Conservation (phyloP, 2,888 invertebrate species). For the Cryptus viduatorius region DNA sequence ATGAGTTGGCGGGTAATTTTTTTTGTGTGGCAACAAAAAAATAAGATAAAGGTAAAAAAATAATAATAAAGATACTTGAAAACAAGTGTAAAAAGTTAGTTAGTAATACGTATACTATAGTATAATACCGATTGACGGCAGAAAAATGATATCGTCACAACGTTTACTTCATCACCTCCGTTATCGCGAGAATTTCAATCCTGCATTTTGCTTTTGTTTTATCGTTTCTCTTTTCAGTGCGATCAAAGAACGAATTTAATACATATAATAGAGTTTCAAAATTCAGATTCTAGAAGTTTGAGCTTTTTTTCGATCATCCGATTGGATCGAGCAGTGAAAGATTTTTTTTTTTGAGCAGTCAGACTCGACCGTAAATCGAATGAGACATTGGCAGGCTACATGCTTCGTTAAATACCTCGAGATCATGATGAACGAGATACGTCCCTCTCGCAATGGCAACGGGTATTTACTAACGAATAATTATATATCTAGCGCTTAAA, state of each 20-base stretch:
- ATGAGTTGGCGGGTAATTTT: conserved; percentile 16
- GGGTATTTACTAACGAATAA: conserved; percentile 59
- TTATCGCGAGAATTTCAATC: conserved; percentile 14
- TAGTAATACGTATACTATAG: conserved; percentile 27
- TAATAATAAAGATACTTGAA: conserved; percentile 23
- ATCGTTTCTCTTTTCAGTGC: neutral
- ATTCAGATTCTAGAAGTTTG: conserved; percentile 7
- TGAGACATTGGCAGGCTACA: conserved; percentile 70
- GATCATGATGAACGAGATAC: conserved; percentile 66
- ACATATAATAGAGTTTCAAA: conserved; percentile 15
- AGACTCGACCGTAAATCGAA: conserved; percentile 61
- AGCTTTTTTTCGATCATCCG: conserved; percentile 26
- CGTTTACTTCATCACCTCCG: neutral
- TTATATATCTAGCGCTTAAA: conserved; percentile 59
- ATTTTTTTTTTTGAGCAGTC: conserved; percentile 57
- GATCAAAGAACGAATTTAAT: conserved; percentile 32
- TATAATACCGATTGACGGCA: conserved; percentile 20
- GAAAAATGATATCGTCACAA: conserved; percentile 17
- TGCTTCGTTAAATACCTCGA: conserved; percentile 69
- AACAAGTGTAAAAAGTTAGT: conserved; percentile 11
- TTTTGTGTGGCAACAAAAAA: conserved; percentile 18
- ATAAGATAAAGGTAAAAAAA: conserved; percentile 12
- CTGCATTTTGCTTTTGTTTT: neutral
- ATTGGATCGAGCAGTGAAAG: conserved; percentile 50
- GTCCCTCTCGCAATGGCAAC: conserved; percentile 61